Evolutionary conservation across 2,113 vertebrate genomes (phyloP), one percentile per base, ranked within the genome.

Genomic region (Embiotoca jacksoni): DNA sequence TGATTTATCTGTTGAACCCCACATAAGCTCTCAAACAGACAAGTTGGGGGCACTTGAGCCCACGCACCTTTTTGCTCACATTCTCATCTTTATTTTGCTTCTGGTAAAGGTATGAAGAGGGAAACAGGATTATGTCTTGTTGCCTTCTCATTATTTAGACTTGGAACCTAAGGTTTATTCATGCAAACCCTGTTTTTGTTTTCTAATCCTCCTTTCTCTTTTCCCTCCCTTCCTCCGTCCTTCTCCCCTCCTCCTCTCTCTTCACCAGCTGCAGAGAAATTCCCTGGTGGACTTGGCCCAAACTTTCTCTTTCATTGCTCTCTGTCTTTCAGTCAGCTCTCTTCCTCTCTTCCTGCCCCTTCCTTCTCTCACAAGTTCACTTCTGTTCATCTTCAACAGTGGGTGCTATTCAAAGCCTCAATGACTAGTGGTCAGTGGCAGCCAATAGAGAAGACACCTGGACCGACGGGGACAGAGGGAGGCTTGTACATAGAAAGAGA

Each of bases 301-400:
- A 58, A 78, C 67, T 49, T 56, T 87, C 63, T 64, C 89, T 90
- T 91, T 91, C 89, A 90, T 88, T 81, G 78, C 89, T 64, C 83
- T 71, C 80, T 64, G 64, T 93, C 84, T 90, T 93, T 93, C 76
- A 82, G 47, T 70, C 56, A 33, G 55, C 87, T 80, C 79, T 79
- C 93, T 92, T 92, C 90, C 92, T 93, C 91, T 90, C 92, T 93
- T 93, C 92, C 94, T 91, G 91, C 75, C 66, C 23, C 84, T 87
- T 81, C 89, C 84, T 81, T 82, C 80, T 73, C 78, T 90, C 86
- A 93, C 91, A 92, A 90, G 87, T 82, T 86, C 83, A 89, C 90
- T 89, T 89, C 83, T 93, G 91, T 93, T 92, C 81, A 72, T 82
- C 72, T 30, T 78, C 72, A 84, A 92, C 90, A 92, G 78, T 81